Evolutionary conservation across 2,888 invertebrate genomes (phyloP).

Genomic region (Chesias legatella): DNA sequence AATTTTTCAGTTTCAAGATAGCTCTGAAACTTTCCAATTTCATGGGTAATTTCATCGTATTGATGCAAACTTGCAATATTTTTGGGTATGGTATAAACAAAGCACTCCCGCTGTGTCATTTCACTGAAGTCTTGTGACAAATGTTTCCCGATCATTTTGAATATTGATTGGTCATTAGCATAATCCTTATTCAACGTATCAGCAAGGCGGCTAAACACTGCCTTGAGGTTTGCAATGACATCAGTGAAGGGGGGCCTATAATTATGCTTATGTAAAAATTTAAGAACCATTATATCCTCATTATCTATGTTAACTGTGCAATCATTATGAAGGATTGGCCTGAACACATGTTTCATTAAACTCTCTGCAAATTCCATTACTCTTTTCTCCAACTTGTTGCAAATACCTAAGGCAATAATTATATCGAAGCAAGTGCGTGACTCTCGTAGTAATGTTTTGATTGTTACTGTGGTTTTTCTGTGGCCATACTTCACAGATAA

Average conservation of each 20-base stretch:
- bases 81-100: constrained; percentile 88
- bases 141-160: constrained; percentile 78
- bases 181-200: constrained; percentile 76
- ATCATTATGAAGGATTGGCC: constrained; percentile 78
- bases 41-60: constrained; percentile 82
- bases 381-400: constrained; percentile 62
- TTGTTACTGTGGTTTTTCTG: constrained; percentile 42
- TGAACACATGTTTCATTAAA: constrained; percentile 79
- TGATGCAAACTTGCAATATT: constrained; percentile 85
- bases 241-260: constrained; percentile 69
- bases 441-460: constrained; percentile 58
- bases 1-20: constrained; percentile 81
- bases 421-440: constrained; percentile 47
- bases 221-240: constrained; percentile 79
- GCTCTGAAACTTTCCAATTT: constrained; percentile 84
- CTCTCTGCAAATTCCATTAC: constrained; percentile 80
- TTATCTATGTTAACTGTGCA: constrained; percentile 62
- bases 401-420: constrained; percentile 59
- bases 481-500: constrained; percentile 10
- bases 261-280: constrained; percentile 60
- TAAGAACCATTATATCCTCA: constrained; percentile 50
- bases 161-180: constrained; percentile 60
- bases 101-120: constrained; percentile 85
- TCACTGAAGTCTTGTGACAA: constrained; percentile 82
- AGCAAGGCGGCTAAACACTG: constrained; percentile 80